Percentiles rank a stretch among this genome's conserved stretches.
Evolutionary conservation across 2,113 vertebrate species (phyloP).

Genomic region (Loxodonta africana): DNA sequence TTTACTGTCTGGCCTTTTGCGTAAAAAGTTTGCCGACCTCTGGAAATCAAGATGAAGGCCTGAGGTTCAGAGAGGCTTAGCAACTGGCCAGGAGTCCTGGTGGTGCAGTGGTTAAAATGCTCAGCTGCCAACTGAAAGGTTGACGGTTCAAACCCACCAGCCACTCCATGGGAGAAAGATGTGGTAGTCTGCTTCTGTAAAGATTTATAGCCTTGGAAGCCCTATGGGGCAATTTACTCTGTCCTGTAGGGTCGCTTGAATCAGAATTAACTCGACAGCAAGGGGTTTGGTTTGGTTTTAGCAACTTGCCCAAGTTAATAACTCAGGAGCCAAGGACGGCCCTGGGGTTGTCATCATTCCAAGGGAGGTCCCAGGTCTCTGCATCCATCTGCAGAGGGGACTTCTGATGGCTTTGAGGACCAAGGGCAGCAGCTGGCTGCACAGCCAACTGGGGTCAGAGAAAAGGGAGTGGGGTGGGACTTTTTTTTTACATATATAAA

Average conservation of each 20-base stretch:
- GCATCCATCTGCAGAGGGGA: neutral
- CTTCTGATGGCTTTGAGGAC: neutral
- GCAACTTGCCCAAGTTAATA: neutral
- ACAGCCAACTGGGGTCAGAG: neutral
- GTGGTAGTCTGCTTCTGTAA: neutral
- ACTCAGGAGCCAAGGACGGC: neutral
- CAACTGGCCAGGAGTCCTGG: neutral
- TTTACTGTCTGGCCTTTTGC: neutral
- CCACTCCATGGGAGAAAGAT: neutral
- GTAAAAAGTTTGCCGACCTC: neutral
- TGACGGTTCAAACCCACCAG: neutral
- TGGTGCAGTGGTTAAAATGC: neutral
- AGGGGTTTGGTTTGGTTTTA: neutral
- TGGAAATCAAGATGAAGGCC: neutral
- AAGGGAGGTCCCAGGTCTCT: fast-evolving
- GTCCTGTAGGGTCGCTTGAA: neutral
- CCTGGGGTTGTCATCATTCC: neutral
- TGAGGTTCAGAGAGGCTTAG: neutral
- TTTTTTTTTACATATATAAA: neutral
- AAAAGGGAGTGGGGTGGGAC: neutral
- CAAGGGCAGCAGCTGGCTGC: too few relatives aligned
- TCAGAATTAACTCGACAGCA: neutral
- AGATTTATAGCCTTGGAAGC: neutral
- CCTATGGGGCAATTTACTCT: neutral
- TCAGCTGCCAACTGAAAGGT: neutral